Conservation (phyloP, 1,140 invertebrate species). For the Micrasema minimum region DNA sequence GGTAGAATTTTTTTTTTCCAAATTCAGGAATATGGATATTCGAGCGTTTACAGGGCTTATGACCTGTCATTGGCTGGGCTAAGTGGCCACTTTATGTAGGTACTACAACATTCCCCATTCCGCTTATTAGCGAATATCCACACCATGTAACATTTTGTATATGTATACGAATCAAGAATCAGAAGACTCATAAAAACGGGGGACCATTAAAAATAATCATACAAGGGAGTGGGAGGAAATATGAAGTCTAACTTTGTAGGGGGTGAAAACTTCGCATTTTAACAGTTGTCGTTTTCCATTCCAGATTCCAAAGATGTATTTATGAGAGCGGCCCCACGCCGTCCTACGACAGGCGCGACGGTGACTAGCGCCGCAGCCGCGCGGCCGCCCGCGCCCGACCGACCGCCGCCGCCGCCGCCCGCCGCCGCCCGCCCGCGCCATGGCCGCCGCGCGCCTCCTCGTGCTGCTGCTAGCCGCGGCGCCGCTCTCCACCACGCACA, state of each 20-base stretch:
- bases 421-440: conserved; percentile 13
- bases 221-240: too few relatives aligned
- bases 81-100: too few relatives aligned
- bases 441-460: conserved; percentile 13
- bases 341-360: conserved; percentile 17
- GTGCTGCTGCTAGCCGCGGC: conserved; percentile 50
- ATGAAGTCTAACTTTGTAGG: too few relatives aligned
- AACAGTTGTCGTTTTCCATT: conserved; percentile 4
- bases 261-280: background rate
- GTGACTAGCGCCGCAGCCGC: conserved; percentile 24
- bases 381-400: too few relatives aligned
- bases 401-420: too few relatives aligned
- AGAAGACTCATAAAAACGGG: background rate
- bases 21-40: too few relatives aligned
- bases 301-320: conserved; percentile 36
- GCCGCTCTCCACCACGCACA: conserved; percentile 46
- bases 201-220: background rate
- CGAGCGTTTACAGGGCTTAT: too few relatives aligned
- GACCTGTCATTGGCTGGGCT: too few relatives aligned
- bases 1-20: too few relatives aligned
- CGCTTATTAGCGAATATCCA: too few relatives aligned
- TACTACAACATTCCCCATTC: too few relatives aligned
- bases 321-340: conserved; percentile 31
- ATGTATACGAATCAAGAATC: background rate
- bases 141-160: background rate